Conservation (phyloP, 2,113 vertebrate species). For the Origma solitaria region DNA sequence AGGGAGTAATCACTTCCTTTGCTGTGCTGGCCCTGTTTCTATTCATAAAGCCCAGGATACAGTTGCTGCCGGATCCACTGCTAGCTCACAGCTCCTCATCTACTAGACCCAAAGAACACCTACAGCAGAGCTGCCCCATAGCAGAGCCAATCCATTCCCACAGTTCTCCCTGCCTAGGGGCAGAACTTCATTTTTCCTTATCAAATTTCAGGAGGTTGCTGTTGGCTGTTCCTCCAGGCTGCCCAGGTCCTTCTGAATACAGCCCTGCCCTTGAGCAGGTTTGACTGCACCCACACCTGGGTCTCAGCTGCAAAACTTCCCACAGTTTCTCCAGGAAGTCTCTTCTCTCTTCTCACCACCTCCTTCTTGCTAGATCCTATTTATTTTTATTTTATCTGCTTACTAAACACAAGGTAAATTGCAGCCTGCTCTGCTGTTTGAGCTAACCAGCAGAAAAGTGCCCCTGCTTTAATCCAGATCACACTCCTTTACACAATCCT, state of each 20-base stretch:
- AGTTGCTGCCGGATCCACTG: neutral
- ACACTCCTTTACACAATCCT: neutral
- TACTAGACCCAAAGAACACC: neutral
- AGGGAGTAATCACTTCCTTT: neutral
- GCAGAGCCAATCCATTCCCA: neutral
- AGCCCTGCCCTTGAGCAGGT: neutral
- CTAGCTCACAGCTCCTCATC: neutral
- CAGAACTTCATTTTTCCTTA: neutral
- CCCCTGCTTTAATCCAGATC: neutral
- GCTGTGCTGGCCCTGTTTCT: neutral
- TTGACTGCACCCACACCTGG: neutral
- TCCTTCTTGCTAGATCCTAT: neutral
- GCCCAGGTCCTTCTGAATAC: accelerated
- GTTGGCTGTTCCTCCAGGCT: neutral
- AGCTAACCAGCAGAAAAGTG: neutral
- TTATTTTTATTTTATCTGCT: neutral
- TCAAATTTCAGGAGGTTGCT: neutral
- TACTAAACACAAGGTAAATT: neutral
- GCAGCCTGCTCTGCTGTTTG: neutral
- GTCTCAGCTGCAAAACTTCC: neutral
- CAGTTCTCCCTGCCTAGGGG: neutral
- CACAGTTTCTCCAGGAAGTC: neutral
- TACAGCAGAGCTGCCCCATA: neutral
- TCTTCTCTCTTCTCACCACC: neutral
- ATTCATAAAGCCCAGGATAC: neutral